A percentile compares a stretch with the other conserved stretches of the same genome.
Conservation (phyloP, 2,113 vertebrate species). For the Ptilonorhynchus violaceus region DNA sequence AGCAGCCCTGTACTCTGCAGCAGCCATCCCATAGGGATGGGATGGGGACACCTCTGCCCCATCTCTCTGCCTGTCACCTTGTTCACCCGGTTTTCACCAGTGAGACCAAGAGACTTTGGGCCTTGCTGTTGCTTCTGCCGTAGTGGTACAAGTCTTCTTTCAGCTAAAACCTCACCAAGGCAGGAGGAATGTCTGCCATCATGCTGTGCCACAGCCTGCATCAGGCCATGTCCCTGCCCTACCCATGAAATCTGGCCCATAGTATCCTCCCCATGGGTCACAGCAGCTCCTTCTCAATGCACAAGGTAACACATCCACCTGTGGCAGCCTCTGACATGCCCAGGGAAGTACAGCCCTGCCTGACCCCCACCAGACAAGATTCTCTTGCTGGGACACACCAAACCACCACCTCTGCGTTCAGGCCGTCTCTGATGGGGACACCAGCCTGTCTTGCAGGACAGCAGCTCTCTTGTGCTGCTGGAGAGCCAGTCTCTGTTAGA, state of each 20-base stretch:
- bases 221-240: background rate
- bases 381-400: background rate
- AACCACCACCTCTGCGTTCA: background rate
- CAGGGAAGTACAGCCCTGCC: background rate
- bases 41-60: background rate
- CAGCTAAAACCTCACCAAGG: background rate
- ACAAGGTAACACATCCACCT: background rate
- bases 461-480: background rate
- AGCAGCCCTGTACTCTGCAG: background rate
- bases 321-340: background rate
- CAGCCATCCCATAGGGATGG: rapidly evolving
- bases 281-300: background rate
- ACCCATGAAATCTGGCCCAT: background rate
- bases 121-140: background rate
- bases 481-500: background rate
- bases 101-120: background rate
- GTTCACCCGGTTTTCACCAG: background rate
- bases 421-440: background rate
- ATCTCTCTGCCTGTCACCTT: background rate
- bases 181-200: background rate
- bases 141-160: background rate
- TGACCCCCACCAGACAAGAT: rapidly evolving
- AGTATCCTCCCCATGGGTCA: background rate
- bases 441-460: background rate
- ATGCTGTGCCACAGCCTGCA: rapidly evolving